These are phyloP conservation scores for Pterocles gutturalis DNA, from an alignment of 2,113 vertebrate species.

Conservation along the genomic window DNA sequence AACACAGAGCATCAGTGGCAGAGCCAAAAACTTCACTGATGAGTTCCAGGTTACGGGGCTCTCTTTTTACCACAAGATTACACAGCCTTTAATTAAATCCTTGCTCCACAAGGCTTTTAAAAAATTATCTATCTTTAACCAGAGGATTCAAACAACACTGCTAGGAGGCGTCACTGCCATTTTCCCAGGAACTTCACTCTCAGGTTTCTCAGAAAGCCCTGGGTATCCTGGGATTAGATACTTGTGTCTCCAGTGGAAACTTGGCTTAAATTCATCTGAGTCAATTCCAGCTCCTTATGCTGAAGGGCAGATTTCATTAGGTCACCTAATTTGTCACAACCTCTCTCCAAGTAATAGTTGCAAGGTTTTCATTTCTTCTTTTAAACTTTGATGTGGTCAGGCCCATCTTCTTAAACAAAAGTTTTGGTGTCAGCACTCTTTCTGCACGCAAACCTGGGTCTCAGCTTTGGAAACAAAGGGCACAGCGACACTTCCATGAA, in stretches of 20 bases:
- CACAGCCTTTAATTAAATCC: neutral
- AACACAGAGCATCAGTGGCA: neutral
- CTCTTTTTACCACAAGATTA: neutral
- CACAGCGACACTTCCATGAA: neutral
- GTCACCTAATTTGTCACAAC: neutral
- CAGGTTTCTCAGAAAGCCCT: neutral
- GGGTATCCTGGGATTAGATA: neutral
- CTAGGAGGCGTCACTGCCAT: neutral
- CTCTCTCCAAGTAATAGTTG: neutral
- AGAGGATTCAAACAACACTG: neutral
- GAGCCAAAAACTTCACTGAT: neutral
- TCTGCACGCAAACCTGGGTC: neutral
- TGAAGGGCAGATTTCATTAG: neutral
- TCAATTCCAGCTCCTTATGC: neutral
- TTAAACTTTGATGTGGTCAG: neutral
- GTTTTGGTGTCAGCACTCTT: neutral
- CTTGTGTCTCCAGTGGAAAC: conserved; percentile 4
- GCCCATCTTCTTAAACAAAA: neutral
- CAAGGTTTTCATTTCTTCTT: neutral
- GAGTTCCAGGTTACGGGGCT: neutral
- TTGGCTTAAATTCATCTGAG: neutral
- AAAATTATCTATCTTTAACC: neutral
- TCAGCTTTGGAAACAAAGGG: neutral
- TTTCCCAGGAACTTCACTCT: neutral
- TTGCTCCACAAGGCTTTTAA: neutral